Conservation (phyloP, 2,888 invertebrate species). For the Dorcus parallelipipedus region DNA sequence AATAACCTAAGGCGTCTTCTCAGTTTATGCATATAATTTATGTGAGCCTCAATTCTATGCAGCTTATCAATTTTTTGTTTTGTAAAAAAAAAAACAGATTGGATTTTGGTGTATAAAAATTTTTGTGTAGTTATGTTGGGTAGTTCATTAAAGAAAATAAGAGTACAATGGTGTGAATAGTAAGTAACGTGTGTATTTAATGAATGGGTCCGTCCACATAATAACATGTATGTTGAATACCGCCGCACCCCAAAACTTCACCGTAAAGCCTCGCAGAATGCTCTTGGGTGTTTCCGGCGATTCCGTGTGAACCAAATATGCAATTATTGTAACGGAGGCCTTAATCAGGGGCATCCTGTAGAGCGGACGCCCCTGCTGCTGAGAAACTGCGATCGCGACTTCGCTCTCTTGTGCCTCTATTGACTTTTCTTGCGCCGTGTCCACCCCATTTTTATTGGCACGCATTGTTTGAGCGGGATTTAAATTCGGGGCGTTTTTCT, state of each 20-base stretch:
- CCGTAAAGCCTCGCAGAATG: constrained; percentile 34
- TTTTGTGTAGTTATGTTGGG: too few relatives aligned
- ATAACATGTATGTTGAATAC: constrained; percentile 26
- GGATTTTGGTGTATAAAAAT: too few relatives aligned
- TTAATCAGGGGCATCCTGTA: constrained; percentile 37
- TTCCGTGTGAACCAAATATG: constrained; percentile 46
- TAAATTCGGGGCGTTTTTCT: constrained; percentile 38
- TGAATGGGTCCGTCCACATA: constrained; percentile 26
- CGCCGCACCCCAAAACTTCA: constrained; percentile 42
- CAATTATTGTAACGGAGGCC: constrained; percentile 48
- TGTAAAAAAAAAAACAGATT: too few relatives aligned
- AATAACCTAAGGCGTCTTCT: too few relatives aligned
- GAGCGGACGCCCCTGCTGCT: constrained; percentile 37
- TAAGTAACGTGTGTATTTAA: constrained; percentile 25
- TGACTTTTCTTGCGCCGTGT: constrained; percentile 8
- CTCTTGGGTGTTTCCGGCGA: constrained; percentile 30
- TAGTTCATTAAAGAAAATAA: not conserved
- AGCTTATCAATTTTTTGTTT: too few relatives aligned
- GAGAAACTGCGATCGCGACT: constrained; percentile 32
- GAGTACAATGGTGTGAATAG: not conserved
- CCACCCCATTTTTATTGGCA: constrained; percentile 34
- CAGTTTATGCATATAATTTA: too few relatives aligned
- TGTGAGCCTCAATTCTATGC: too few relatives aligned
- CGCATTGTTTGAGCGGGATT: constrained; percentile 41
- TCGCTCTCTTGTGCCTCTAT: constrained; percentile 14